Percentiles rank a stretch among this genome's conserved stretches.
These are phyloP conservation scores for Labeo calbasu DNA, from an alignment of 2,797 vertebrate species.

Conservation along the genomic window DNA sequence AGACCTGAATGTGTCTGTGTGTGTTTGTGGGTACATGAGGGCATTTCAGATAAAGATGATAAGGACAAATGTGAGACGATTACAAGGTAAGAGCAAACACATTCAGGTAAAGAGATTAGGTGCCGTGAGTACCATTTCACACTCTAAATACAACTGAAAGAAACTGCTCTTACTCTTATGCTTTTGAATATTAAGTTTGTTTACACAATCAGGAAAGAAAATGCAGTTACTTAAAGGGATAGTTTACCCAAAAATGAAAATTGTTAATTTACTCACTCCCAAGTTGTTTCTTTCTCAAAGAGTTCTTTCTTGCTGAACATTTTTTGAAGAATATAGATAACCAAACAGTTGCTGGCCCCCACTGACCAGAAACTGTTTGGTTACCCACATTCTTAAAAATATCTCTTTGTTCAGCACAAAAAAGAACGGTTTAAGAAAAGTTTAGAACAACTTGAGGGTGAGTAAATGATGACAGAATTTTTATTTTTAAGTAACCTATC, in stretches of 20 bases:
- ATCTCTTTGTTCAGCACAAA: too few relatives aligned
- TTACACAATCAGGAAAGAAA: not conserved
- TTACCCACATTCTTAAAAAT: too few relatives aligned
- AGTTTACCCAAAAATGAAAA: not conserved
- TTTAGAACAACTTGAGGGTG: not conserved
- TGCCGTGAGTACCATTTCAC: not conserved
- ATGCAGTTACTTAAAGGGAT: not conserved
- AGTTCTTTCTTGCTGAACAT: not conserved
- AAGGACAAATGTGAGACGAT: conserved; percentile 10
- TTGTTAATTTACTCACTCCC: not conserved
- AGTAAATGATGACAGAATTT: not conserved
- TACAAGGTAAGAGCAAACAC: conserved; percentile 6
- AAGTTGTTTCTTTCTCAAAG: not conserved
- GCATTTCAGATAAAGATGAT: not conserved
- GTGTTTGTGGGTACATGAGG: not conserved
- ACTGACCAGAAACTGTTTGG: not conserved
- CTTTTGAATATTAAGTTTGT: not conserved
- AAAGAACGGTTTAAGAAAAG: too few relatives aligned
- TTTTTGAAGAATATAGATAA: not conserved
- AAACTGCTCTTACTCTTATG: not conserved
- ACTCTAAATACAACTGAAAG: not conserved
- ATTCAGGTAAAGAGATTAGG: not conserved
- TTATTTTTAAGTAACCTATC: not conserved
- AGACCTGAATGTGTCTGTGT: conserved; percentile 27
- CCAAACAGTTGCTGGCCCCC: not conserved